Evolutionary conservation across 2,797 vertebrate genomes (phyloP).

Genomic region (Tauraco hartlaubi): DNA sequence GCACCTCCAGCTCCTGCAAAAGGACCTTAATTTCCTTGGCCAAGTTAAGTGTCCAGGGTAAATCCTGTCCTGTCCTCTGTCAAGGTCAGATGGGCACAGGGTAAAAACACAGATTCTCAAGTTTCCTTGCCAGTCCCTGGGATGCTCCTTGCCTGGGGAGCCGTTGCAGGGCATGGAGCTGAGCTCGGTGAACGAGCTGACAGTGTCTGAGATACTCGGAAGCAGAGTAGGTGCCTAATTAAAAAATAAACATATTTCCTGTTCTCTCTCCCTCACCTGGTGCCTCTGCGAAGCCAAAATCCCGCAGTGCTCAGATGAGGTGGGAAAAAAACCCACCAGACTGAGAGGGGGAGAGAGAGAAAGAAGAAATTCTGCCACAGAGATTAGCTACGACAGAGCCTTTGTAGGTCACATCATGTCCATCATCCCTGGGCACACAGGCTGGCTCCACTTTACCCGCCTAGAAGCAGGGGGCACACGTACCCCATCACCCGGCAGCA

Average conservation of each 20-base stretch:
- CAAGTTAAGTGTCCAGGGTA: neutral
- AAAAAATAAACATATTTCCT: neutral
- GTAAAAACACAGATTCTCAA: accelerated
- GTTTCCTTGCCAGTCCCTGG: neutral
- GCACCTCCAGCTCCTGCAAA: neutral
- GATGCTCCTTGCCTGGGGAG: neutral
- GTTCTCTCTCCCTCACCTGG: neutral
- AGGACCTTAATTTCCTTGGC: neutral
- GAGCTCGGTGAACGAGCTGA: neutral
- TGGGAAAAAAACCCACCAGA: neutral
- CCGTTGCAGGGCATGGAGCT: neutral
- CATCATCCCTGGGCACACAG: neutral
- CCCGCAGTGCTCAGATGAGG: constrained; percentile 27
- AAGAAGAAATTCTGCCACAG: constrained; percentile 50
- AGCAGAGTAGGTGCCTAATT: neutral
- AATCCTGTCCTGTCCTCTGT: constrained; percentile 27
- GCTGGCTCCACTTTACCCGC: neutral
- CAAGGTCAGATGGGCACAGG: constrained; percentile 56
- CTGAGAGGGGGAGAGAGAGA: neutral
- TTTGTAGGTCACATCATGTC: constrained; percentile 52
- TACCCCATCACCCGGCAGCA: neutral
- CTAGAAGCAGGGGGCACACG: accelerated
- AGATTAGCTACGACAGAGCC: constrained; percentile 24
- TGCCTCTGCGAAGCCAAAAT: constrained; percentile 26
- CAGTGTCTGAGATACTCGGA: neutral